Evolutionary conservation across 2,113 vertebrate genomes (phyloP).

Genomic region (Mesocricetus auratus): DNA sequence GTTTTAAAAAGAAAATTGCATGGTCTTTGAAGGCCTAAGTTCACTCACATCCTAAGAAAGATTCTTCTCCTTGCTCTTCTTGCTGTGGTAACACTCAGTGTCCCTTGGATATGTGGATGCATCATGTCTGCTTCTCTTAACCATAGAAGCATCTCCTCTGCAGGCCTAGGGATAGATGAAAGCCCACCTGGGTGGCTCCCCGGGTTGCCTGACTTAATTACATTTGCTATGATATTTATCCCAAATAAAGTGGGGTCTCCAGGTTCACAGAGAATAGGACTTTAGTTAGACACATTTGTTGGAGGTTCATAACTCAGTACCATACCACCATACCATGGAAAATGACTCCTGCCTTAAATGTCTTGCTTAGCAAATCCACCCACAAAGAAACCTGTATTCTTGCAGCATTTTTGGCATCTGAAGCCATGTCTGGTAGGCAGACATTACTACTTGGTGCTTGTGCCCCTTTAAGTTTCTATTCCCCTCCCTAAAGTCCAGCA

Average conservation of each 20-base stretch:
- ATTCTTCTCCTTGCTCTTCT: background rate
- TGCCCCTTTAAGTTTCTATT: background rate
- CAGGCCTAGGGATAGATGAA: background rate
- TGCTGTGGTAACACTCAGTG: background rate
- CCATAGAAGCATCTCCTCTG: background rate
- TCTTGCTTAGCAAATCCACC: background rate
- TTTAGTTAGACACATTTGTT: background rate
- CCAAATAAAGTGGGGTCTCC: background rate
- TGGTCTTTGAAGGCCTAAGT: background rate
- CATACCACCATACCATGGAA: background rate
- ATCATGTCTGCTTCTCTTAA: background rate
- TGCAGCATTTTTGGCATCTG: background rate
- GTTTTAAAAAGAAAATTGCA: background rate
- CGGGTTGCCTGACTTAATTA: background rate
- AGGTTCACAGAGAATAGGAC: background rate
- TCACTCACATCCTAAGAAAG: background rate
- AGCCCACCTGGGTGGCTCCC: background rate
- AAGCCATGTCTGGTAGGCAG: background rate
- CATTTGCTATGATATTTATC: background rate
- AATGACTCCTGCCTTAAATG: conserved; percentile 5
- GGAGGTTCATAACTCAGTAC: background rate
- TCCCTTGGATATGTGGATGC: background rate
- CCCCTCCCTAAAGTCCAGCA: background rate
- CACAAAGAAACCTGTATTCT: background rate
- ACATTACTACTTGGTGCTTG: background rate